These are phyloP conservation scores for Chymomyza amoena DNA, from an alignment of 2,888 invertebrate species.

Conservation along the genomic window DNA sequence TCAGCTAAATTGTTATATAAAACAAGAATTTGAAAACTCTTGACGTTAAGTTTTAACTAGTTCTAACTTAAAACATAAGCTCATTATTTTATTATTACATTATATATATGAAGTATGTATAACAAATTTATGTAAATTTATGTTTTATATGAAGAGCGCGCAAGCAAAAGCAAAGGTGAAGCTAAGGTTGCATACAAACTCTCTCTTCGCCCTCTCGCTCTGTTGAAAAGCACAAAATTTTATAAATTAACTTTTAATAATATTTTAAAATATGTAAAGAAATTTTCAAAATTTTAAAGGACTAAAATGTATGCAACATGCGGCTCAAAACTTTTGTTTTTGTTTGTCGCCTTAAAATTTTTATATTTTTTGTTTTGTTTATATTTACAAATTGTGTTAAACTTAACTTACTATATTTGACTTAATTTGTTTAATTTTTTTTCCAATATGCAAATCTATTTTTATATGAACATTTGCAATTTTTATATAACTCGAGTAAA, in stretches of 20 bases:
- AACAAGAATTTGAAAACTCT: conserved; percentile 34
- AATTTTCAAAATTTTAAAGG: no score
- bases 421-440: conserved; percentile 23
- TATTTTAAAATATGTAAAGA: no score
- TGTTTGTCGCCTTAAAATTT: conserved; percentile 42
- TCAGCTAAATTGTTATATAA: conserved; percentile 17
- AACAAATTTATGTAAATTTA: conserved; percentile 25
- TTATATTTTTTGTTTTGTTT: conserved; percentile 34
- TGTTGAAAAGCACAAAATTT: background rate
- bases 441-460: conserved; percentile 60
- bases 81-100: conserved; percentile 37
- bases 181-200: no score
- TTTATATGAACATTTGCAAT: conserved; percentile 69
- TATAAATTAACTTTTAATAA: no score
- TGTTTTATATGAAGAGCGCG: background rate
- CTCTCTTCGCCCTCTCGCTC: no score
- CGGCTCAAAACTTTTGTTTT: background rate
- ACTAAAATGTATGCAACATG: background rate
- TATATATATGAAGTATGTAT: no score
- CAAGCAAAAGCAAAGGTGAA: no score
- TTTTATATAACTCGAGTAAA: conserved; percentile 57
- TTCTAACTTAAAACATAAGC: conserved; percentile 45
- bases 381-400: no score
- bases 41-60: conserved; percentile 64
- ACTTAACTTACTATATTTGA: background rate